Evolutionary conservation across 2,888 invertebrate species (phyloP).

Genomic region (Chalcis sispes): DNA sequence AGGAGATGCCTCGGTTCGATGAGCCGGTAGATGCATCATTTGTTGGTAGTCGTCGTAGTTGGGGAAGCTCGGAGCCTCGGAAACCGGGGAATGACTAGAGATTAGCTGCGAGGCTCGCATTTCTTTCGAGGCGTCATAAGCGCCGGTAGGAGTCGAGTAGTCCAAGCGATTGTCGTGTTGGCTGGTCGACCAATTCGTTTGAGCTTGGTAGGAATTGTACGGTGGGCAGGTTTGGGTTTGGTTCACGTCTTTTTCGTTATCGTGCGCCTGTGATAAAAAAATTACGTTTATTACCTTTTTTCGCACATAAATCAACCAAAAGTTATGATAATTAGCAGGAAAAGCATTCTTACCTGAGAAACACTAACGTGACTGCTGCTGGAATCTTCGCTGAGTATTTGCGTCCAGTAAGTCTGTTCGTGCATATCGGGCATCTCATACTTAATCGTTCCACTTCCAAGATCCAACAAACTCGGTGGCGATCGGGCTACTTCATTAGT

Average conservation of each 20-base stretch:
- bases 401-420: constrained; percentile 71
- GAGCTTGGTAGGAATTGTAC: constrained; percentile 32
- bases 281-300: too few relatives aligned
- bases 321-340: too few relatives aligned
- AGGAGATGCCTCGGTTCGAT: constrained; percentile 33
- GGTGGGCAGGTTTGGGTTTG: constrained; percentile 55
- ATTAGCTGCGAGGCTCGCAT: constrained; percentile 52
- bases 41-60: constrained; percentile 64
- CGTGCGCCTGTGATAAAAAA: constrained; percentile 64
- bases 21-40: constrained; percentile 50
- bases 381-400: constrained; percentile 73
- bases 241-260: constrained; percentile 64
- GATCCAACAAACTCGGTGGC: constrained; percentile 84
- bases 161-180: constrained; percentile 17
- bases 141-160: constrained; percentile 59
- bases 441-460: constrained; percentile 84
- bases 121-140: constrained; percentile 65
- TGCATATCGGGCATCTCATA: constrained; percentile 77
- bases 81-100: constrained; percentile 67
- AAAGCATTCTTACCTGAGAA: constrained; percentile 74
- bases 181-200: constrained; percentile 23
- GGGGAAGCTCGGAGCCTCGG: constrained; percentile 59
- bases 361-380: constrained; percentile 72
- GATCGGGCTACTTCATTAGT: constrained; percentile 78
- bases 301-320: too few relatives aligned